Evolutionary conservation across 2,113 vertebrate species (phyloP), one percentile per base, ranked within the genome.

Genomic region (Tapirus terrestris): DNA sequence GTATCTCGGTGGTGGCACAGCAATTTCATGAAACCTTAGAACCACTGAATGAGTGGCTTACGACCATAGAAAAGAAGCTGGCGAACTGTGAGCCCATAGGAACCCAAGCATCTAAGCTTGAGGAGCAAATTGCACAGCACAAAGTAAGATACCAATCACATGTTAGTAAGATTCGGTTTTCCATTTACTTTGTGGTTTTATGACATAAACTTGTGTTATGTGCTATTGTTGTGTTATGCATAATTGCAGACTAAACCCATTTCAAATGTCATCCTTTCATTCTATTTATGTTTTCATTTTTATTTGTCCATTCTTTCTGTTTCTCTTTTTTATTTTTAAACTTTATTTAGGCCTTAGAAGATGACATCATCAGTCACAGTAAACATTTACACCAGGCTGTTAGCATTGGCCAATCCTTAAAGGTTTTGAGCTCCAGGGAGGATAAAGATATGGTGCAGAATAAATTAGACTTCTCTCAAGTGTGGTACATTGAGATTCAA

Each of bases 11-110:
- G 97, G 99, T 99, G 68, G 99, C 99, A 0, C 99, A 99, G 98
- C 99, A 99, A 98, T 99, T 99, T 98, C 99, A 99, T 0, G 99
- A 99, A 96, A 99, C 99, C 81, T 97, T 99, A 87, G 99, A 99
- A 98, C 99, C 99, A 0, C 96, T 99, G 98, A 99, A 98, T 5
- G 99, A 99, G 79, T 99, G 99, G 99, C 98, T 99, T 2, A 98
- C 98, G 0, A 31, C 98, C 93, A 98, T 99, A 68, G 99, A 99
- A 96, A 99, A 99, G 97, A 99, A 98, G 61, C 99, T 99, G 53
- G 98, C 99, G 29, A 99, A 99, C 97, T 99, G 99, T 18, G 99
- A 99, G 80, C 99, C 99, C 89, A 98, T 99, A 83, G 99, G 99
- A 95, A 99, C 99, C 0, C 99, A 99, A 97, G 99, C 99, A 0